Base-by-base conservation (phyloP, 2,113 vertebrate species). In the Camelus bactrianus region DNA sequence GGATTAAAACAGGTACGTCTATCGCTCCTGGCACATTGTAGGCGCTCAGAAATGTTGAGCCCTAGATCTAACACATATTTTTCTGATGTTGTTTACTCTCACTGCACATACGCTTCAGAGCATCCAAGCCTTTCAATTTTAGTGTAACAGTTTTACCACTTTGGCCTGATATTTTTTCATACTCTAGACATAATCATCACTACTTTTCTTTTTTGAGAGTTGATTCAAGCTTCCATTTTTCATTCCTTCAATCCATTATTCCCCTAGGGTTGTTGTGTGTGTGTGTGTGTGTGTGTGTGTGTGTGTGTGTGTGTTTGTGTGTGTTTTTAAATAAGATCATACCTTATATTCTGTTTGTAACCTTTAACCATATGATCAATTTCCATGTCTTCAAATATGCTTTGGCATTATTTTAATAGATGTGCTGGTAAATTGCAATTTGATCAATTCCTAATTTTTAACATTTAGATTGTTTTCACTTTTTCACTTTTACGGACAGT, bases 341-440 rank as follows among this genome's bases (percentile, higher is more conserved):
- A 56, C 32, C 12, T 76, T 50, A 72, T 32, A 65, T 67, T 26
- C 16, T 81, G 4, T 52, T 65, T 70, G 14, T 62, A 50, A 48
- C 83, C 35, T 85, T 16, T 72, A 72, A 62, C 35, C 58, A 17
- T 38, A 64, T 13, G 30, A 81, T 75, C 48, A 60, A 12, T 83
- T 81, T 83, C 42, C 24, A 87, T 2, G 1, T 58, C 46, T 76
- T 72, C 16, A 89, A 85, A 35, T 64, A 81, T 76, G 46, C 11
- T 48, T 95, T 83, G 46, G 85, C 38, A 24, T 93, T 28, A 79
- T 91, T 96, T 81, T 95, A 83, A 58, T 48, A 65, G 60, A 9
- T 30, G 24, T 32, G 28, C 60, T 42, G 8, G 24, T 91, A 69
- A 92, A 60, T 17, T 67, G 42, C n/a, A 89, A 90, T 90, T 85